phyloP scores from a whole-genome alignment of 2,888 invertebrate species.

The Phengaris alcon region DNA sequence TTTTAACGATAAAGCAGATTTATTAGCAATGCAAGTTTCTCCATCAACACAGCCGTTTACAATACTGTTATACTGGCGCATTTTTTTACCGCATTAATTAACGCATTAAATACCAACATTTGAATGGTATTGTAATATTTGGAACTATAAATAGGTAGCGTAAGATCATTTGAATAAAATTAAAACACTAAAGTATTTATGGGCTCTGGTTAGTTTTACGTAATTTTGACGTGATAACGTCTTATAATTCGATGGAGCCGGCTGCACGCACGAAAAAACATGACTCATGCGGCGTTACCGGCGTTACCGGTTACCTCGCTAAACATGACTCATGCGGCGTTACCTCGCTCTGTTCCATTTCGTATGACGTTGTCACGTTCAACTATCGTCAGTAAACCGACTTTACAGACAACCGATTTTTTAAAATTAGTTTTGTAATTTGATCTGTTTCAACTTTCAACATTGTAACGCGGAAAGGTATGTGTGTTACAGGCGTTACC shows the following conservation, averaged over 20 bases:
- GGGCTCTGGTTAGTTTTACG: background rate
- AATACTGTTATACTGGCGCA: background rate
- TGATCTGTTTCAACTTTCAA: background rate
- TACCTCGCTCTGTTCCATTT: too few species aligned
- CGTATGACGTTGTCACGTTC: too few species aligned
- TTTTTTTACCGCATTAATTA: too few species aligned
- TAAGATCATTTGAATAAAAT: background rate
- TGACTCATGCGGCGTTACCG: too few species aligned
- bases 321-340: too few species aligned
- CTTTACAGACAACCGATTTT: too few species aligned
- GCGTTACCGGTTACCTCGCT: too few species aligned
- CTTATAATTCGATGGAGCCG: too few species aligned
- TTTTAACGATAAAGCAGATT: background rate
- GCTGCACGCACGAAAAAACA: too few species aligned
- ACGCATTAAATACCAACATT: background rate
- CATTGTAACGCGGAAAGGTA: background rate
- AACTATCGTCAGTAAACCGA: too few species aligned
- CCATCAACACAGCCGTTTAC: background rate
- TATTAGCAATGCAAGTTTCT: background rate
- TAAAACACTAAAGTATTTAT: background rate
- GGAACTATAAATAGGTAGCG: background rate
- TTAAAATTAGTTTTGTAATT: conserved; percentile 3
- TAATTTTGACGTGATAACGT: too few species aligned
- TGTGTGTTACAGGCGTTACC: background rate
- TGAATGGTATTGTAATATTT: background rate